These are phyloP conservation scores for Pagetopsis macropterus DNA, from an alignment of 2,797 vertebrate species.

Conservation along the genomic window DNA sequence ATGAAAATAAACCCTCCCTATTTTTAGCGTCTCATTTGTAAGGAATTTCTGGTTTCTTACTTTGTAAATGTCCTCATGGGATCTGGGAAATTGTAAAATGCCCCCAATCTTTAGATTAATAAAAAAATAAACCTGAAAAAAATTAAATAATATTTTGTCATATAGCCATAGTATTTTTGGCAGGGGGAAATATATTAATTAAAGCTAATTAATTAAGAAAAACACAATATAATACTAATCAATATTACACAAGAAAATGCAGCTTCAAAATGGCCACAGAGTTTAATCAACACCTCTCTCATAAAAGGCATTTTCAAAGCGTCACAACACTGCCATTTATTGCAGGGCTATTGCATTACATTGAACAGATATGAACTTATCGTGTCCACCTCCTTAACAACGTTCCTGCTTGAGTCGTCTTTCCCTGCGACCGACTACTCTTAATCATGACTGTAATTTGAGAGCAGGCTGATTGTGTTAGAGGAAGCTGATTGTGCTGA, in stretches of 20 bases:
- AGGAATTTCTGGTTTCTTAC: not conserved
- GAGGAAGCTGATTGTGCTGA: slow-evolving; percentile 71
- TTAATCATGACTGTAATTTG: slow-evolving; percentile 71
- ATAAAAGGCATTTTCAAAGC: slow-evolving; percentile 10
- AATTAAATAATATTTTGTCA: not conserved
- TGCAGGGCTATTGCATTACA: slow-evolving; percentile 20
- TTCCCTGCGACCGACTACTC: slow-evolving; percentile 52
- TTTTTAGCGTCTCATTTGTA: not conserved
- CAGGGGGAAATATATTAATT: not conserved
- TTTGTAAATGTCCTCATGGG: not conserved
- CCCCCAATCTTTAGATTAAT: not conserved
- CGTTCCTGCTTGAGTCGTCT: slow-evolving; percentile 42
- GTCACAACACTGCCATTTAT: slow-evolving; percentile 17
- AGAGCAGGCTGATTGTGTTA: slow-evolving; percentile 73
- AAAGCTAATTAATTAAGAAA: not conserved
- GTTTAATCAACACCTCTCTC: not conserved
- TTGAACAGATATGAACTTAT: slow-evolving; percentile 41
- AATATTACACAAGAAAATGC: not conserved
- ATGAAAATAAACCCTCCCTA: not conserved
- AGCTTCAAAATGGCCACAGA: not conserved
- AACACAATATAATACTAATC: not conserved
- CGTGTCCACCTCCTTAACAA: slow-evolving; percentile 29
- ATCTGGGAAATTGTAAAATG: not conserved
- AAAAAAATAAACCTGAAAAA: not conserved
- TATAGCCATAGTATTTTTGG: not conserved